Percentiles rank a stretch among this genome's conserved stretches.
phyloP scores from a whole-genome alignment of 2,113 vertebrate species.

The Chloebia gouldiae region DNA sequence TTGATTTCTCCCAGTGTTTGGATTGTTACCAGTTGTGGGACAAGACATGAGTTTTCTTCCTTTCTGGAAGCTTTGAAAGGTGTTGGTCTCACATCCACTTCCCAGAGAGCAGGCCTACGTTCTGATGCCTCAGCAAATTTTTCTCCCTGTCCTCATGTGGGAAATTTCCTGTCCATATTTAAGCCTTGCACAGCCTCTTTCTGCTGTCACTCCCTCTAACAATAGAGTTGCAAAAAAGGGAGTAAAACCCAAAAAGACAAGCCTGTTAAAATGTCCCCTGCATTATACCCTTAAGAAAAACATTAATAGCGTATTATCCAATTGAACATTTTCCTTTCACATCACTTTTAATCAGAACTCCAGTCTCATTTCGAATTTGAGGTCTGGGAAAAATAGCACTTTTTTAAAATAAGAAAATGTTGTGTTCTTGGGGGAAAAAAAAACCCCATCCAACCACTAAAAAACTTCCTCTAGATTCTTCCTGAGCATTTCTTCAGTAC shows the following conservation, averaged over 20 bases:
- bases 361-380: conserved; percentile 23
- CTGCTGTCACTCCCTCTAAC: not conserved
- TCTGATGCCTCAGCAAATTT: conserved; percentile 29
- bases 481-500: not conserved
- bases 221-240: not conserved
- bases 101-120: not conserved
- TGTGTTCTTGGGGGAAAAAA: not conserved
- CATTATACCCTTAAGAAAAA: not conserved
- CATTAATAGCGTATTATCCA: conserved; percentile 30
- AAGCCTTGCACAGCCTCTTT: not conserved
- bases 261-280: not conserved
- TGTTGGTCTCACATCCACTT: conserved; percentile 32
- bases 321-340: conserved; percentile 47
- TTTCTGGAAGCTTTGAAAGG: not conserved
- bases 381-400: conserved; percentile 51
- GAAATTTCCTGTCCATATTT: conserved; percentile 38
- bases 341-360: conserved; percentile 53
- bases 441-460: not conserved
- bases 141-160: not conserved
- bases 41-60: not conserved
- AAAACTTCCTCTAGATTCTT: not conserved
- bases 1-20: not conserved
- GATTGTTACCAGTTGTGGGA: not conserved
- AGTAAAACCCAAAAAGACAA: not conserved
- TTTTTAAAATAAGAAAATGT: conserved; percentile 24